phyloP scores from a whole-genome alignment of 1,140 invertebrate species.

The Pissodes strobi region DNA sequence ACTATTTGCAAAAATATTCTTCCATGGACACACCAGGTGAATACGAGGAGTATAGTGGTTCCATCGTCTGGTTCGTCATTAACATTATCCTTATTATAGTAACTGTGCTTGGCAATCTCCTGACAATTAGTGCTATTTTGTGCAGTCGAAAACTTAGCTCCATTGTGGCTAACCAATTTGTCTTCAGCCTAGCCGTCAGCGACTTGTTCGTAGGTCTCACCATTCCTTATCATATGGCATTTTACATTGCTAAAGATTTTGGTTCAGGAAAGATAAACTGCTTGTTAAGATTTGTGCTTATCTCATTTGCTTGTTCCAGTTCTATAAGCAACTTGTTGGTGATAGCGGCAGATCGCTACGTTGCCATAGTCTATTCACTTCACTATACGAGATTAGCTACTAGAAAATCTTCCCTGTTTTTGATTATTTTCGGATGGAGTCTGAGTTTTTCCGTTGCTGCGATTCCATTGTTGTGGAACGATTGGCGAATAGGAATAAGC shows the following conservation, averaged over 20 bases:
- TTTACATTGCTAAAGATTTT: slow-evolving; percentile 66
- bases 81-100: slow-evolving; percentile 67
- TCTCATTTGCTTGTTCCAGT: slow-evolving; percentile 71
- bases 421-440: slow-evolving; percentile 68
- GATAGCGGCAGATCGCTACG: slow-evolving; percentile 82
- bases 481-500: slow-evolving; percentile 57
- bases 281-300: slow-evolving; percentile 70
- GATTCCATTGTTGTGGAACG: slow-evolving; percentile 74
- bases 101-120: slow-evolving; percentile 70
- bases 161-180: slow-evolving; percentile 72
- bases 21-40: too few species aligned
- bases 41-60: slow-evolving; percentile 35
- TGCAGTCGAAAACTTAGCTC: slow-evolving; percentile 67
- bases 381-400: slow-evolving; percentile 73
- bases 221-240: slow-evolving; percentile 73
- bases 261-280: slow-evolving; percentile 64
- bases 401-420: slow-evolving; percentile 61
- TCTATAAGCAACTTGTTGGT: slow-evolving; percentile 82
- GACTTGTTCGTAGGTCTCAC: slow-evolving; percentile 74
- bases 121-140: slow-evolving; percentile 72
- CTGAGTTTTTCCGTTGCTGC: slow-evolving; percentile 65
- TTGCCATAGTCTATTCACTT: slow-evolving; percentile 81
- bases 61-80: slow-evolving; percentile 62
- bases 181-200: slow-evolving; percentile 73
- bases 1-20: too few species aligned